phyloP scores from a whole-genome alignment of 2,113 vertebrate species.

The Misgurnus anguillicaudatus region DNA sequence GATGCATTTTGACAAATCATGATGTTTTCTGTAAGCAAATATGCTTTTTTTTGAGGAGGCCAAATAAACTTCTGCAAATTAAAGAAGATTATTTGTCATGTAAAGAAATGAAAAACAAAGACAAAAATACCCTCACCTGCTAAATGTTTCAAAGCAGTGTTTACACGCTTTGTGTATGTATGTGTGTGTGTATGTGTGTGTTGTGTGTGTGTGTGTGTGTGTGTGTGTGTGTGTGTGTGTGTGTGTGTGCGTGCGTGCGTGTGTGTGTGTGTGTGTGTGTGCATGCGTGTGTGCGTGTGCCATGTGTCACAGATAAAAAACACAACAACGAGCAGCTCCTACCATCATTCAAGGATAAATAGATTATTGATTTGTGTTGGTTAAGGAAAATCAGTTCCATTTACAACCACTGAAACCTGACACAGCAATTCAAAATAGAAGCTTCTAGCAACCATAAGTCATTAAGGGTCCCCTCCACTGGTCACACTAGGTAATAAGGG shows the following conservation, averaged over 20 bases:
- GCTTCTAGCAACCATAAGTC: background rate
- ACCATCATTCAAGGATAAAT: background rate
- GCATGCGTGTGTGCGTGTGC: background rate
- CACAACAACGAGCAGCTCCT: background rate
- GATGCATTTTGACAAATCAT: constrained; percentile 48
- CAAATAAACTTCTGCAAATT: constrained; percentile 16
- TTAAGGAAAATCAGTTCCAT: constrained; percentile 1
- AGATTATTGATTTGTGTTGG: constrained; percentile 12
- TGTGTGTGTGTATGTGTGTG: background rate
- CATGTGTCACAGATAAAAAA: background rate
- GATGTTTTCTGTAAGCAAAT: constrained; percentile 42
- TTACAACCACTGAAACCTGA: background rate
- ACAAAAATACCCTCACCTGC: no score
- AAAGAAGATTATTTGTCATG: background rate
- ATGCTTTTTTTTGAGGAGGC: constrained; percentile 32
- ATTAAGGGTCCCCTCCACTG: background rate
- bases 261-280: no score
- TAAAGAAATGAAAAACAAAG: background rate
- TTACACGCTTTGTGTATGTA: background rate
- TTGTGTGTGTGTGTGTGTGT: no score
- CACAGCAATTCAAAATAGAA: background rate
- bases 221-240: no score
- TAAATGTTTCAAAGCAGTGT: no score
- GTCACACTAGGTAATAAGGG: no score
- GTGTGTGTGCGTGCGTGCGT: no score